A percentile compares a stretch with the other conserved stretches of the same genome.
These are phyloP conservation scores for Pseudolycoriella hygida DNA, from an alignment of 2,888 invertebrate species.

Conservation along the genomic window DNA sequence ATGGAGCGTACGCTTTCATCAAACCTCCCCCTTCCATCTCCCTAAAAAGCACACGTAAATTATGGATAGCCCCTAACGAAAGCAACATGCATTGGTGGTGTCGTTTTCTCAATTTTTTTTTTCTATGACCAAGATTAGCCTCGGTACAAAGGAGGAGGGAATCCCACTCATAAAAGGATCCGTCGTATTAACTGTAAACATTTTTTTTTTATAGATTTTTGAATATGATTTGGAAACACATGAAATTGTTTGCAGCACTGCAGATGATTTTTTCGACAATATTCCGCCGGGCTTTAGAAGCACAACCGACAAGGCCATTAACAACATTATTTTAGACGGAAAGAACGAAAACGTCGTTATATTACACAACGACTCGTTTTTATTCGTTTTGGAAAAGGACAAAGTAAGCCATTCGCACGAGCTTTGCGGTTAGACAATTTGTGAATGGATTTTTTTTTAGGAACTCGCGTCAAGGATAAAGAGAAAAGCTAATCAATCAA, in stretches of 20 bases:
- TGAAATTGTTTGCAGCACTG: slow-evolving; percentile 41
- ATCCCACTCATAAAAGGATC: too few relatives aligned
- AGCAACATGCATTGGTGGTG: too few relatives aligned
- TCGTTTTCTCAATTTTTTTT: too few relatives aligned
- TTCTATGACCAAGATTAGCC: too few relatives aligned
- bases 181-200: too few relatives aligned
- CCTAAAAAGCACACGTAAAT: too few relatives aligned
- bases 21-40: too few relatives aligned
- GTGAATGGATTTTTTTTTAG: background rate
- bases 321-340: slow-evolving; percentile 43
- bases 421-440: slow-evolving; percentile 12
- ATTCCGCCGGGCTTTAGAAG: slow-evolving; percentile 14
- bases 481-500: background rate
- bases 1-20: too few relatives aligned
- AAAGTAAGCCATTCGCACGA: slow-evolving; percentile 8
- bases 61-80: too few relatives aligned
- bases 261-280: slow-evolving; percentile 32
- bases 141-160: too few relatives aligned
- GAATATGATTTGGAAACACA: slow-evolving; percentile 52
- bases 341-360: slow-evolving; percentile 44
- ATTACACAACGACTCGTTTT: slow-evolving; percentile 48
- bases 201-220: slow-evolving; percentile 23
- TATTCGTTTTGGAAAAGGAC: slow-evolving; percentile 26
- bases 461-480: background rate
- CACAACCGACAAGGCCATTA: slow-evolving; percentile 30